phyloP scores from a whole-genome alignment of 2,888 invertebrate genomes.

The Cinara cedri region DNA sequence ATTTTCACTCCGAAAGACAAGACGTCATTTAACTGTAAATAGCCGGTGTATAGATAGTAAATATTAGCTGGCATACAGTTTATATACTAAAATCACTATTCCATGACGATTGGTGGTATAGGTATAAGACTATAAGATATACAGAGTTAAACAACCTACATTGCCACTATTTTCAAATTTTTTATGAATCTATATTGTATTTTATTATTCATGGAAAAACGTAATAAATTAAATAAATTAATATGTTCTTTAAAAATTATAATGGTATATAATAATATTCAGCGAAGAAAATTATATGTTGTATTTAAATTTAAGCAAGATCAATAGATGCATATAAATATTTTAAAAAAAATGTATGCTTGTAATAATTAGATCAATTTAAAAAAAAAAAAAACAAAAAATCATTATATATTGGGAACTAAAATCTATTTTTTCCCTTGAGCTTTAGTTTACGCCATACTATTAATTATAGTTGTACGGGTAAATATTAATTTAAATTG shows the following conservation, averaged over 20 bases:
- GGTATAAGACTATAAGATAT: background rate
- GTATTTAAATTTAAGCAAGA: background rate
- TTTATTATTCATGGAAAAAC: background rate
- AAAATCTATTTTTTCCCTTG: too few species aligned
- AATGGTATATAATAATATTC: background rate
- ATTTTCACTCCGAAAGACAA: slow-evolving; percentile 4
- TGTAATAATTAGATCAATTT: background rate
- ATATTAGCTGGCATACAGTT: background rate
- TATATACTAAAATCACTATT: background rate
- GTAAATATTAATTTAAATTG: too few species aligned
- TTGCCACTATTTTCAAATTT: background rate
- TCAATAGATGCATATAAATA: background rate
- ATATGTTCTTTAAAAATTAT: background rate
- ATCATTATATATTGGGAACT: background rate
- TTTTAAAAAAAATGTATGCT: too few species aligned
- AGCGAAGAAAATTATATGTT: background rate
- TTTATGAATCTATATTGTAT: background rate
- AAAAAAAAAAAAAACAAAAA: background rate
- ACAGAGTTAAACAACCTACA: background rate
- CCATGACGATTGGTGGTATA: background rate
- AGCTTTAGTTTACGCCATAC: too few species aligned
- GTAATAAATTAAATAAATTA: background rate
- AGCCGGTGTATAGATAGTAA: background rate
- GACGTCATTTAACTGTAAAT: background rate
- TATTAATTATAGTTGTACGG: too few species aligned